Evolutionary conservation across 2,888 invertebrate genomes (phyloP).

Genomic region (Nebria salina): DNA sequence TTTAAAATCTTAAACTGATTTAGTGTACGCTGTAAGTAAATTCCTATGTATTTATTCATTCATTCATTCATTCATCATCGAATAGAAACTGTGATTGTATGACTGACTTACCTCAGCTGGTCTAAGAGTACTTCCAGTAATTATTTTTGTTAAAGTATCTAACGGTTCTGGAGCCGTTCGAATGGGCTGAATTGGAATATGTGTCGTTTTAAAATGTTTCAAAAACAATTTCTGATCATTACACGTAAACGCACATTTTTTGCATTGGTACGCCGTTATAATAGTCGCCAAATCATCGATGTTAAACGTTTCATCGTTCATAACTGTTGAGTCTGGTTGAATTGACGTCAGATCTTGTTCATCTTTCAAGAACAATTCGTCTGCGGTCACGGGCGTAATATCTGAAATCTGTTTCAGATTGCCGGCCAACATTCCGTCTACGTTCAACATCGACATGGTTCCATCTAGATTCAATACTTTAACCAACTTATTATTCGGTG

Average conservation of each 20-base stretch:
- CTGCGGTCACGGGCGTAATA: neutral
- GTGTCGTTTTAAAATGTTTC: conserved; percentile 55
- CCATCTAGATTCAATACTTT: conserved; percentile 55
- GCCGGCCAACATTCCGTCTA: conserved; percentile 47
- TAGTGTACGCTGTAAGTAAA: neutral
- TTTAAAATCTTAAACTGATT: neutral
- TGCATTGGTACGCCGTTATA: conserved; percentile 59
- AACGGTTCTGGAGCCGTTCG: neutral
- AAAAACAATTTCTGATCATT: conserved; percentile 56
- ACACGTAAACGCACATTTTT: conserved; percentile 57
- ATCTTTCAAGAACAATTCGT: conserved; percentile 21
- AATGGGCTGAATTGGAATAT: conserved; percentile 43
- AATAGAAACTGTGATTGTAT: no score
- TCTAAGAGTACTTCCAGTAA: neutral
- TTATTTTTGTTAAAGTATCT: neutral
- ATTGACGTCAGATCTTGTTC: conserved; percentile 22
- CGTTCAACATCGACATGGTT: conserved; percentile 48
- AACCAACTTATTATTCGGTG: conserved; percentile 48
- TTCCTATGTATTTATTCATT: no score
- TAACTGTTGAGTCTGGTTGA: conserved; percentile 35
- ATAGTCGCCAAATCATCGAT: conserved; percentile 54
- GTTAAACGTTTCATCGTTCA: conserved; percentile 35
- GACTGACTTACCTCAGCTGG: neutral
- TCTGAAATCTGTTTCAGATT: conserved; percentile 25
- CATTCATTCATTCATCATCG: no score